phyloP scores from a whole-genome alignment of 2,113 vertebrate genomes.

The Chionis minor region DNA sequence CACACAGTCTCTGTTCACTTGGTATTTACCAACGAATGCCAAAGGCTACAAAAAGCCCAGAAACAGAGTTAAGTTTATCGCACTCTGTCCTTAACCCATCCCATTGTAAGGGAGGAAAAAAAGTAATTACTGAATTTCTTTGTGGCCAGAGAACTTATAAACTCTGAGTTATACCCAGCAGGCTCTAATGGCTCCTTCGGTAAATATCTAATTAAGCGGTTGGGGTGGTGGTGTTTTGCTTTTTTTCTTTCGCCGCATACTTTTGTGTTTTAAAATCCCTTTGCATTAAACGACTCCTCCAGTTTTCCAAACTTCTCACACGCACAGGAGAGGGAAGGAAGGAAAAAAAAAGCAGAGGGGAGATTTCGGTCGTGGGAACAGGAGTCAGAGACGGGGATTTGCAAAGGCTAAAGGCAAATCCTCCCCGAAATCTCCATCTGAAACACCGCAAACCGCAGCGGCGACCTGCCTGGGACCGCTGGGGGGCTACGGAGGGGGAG shows the following conservation, averaged over 20 bases:
- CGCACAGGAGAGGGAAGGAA: neutral
- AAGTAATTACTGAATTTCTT: slow-evolving; percentile 36
- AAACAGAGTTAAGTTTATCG: slow-evolving; percentile 17
- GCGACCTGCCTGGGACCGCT: neutral
- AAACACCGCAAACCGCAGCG: neutral
- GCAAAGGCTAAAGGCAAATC: neutral
- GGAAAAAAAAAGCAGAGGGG: neutral
- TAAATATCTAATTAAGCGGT: slow-evolving; percentile 61
- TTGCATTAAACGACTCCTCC: slow-evolving; percentile 2
- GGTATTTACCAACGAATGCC: slow-evolving; percentile 37
- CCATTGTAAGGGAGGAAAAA: neutral
- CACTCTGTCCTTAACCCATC: slow-evolving; percentile 18
- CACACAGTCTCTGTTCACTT: slow-evolving; percentile 58
- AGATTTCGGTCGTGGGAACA: slow-evolving; percentile 22
- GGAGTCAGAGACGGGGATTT: neutral
- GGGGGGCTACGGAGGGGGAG: neutral
- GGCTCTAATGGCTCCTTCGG: slow-evolving; percentile 39
- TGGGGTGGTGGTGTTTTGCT: neutral
- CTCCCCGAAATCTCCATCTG: neutral
- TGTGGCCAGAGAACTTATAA: slow-evolving; percentile 32
- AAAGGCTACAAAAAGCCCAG: neutral
- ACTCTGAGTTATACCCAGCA: slow-evolving; percentile 30
- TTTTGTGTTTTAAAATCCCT: slow-evolving; percentile 57
- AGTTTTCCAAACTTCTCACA: slow-evolving; percentile 33
- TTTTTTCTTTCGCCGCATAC: neutral